Percentiles rank a stretch among this genome's conserved stretches.
Conservation (phyloP, 2,113 vertebrate species). For the Condylura cristata region DNA sequence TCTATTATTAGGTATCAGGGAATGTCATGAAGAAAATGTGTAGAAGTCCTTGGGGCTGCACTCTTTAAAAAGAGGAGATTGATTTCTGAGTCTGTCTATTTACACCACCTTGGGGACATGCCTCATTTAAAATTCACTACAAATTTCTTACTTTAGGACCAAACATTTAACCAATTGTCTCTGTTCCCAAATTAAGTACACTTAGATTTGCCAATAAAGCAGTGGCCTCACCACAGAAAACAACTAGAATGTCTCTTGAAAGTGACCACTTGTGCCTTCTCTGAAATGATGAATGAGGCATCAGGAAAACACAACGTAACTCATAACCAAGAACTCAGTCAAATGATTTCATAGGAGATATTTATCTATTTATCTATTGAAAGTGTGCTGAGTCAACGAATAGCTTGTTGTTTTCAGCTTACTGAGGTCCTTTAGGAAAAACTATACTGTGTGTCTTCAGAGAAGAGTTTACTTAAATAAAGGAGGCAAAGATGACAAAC, state of each 20-base stretch:
- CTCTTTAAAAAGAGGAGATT: slow-evolving; percentile 13
- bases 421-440: slow-evolving; percentile 15
- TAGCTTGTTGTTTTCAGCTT: background rate
- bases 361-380: background rate
- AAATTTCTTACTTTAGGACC: slow-evolving; percentile 5
- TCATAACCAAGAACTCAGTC: background rate
- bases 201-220: background rate
- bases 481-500: background rate
- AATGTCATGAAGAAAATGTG: slow-evolving; percentile 35
- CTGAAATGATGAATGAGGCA: background rate
- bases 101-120: slow-evolving; percentile 1
- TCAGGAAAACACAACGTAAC: background rate
- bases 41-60: background rate
- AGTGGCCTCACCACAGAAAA: background rate
- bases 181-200: slow-evolving; percentile 2
- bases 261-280: background rate
- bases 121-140: background rate
- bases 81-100: background rate
- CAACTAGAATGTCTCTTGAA: background rate
- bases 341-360: slow-evolving; percentile 19
- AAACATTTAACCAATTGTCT: slow-evolving; percentile 17
- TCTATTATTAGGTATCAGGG: background rate
- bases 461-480: background rate
- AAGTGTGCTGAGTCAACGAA: background rate
- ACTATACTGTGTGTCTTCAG: background rate